A percentile compares a stretch with the other conserved stretches of the same genome.
Evolutionary conservation across 2,888 invertebrate genomes (phyloP).

Genomic region (Stratiomys singularior): DNA sequence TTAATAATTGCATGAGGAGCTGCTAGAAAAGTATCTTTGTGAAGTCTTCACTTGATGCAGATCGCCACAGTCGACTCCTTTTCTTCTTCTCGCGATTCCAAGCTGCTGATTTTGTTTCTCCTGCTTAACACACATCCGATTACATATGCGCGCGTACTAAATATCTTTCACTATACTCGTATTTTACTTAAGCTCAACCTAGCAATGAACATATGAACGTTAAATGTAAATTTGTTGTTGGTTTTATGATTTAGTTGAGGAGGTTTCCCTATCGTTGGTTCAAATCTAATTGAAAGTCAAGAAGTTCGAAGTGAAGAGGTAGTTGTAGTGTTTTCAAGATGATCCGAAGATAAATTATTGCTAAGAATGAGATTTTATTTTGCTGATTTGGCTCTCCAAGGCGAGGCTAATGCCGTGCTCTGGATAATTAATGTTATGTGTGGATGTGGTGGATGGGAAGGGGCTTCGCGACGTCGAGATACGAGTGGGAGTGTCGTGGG

Average conservation of each 20-base stretch:
- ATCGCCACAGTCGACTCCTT: neutral
- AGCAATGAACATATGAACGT: neutral
- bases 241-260: neutral
- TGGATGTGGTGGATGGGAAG: neutral
- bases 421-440: constrained; percentile 1
- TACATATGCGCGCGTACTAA: constrained; percentile 11
- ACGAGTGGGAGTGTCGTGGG: neutral
- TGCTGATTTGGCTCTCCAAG: neutral
- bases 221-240: neutral
- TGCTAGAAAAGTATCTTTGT: neutral
- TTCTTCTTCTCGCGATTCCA: neutral
- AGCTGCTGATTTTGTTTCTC: neutral
- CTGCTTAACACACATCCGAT: neutral
- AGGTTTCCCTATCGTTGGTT: neutral
- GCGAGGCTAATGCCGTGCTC: neutral
- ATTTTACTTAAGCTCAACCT: neutral
- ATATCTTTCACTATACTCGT: neutral
- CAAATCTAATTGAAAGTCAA: constrained; percentile 11
- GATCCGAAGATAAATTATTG: constrained; percentile 1
- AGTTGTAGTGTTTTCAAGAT: constrained; percentile 3
- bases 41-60: constrained; percentile 23
- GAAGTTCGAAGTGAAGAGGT: neutral
- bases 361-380: constrained; percentile 6
- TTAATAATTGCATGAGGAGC: neutral
- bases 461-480: too few relatives aligned